Evolutionary conservation across 2,888 invertebrate species (phyloP), one percentile per base, ranked within the genome.

Genomic region (Pocota personata): DNA sequence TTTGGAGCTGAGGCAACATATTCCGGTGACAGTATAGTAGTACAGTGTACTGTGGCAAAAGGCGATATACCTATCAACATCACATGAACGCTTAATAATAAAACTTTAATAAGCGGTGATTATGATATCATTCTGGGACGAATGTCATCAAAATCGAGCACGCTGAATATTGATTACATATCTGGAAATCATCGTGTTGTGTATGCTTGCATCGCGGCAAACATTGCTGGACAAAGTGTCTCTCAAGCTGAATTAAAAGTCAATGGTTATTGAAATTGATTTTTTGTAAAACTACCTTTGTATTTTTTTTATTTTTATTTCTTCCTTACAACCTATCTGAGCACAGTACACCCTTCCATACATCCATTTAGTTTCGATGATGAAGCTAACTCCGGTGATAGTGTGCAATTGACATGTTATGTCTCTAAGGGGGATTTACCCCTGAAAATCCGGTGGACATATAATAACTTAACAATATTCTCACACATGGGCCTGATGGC

Each of bases 1-100:
- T 96, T 96, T 91, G 96, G 95, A 89, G 95, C 95, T 89, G 94
- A 95, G 91, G 94, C 96, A 58, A 94, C 94, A 4, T 95, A 96
- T 91, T 95, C 95, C 82, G 95, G 95, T 90, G 96, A 96, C 92
- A 94, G 95, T 91, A 82, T 95, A 94, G 95, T 93, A 91, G 88
- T 94, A 14, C 93, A 94, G 88, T 95, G 95, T 89, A 93, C 94
- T 40, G 93, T 94, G 69, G 93, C 93, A 82, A 94, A 94, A 89
- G 95, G 95, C 24, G 95, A 96, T 88, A 80, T 94, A 78, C 96
- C 96, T 27, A 93, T 96, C 75, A 93, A 93, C 78, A 95, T 96
- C 35, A 93, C 93, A 10, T 96, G 96, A 96, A 93, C 93, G 58
- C 93, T 94, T 76, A 93, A 94, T 87, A 92, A 93, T 79, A 90